Evolutionary conservation across 2,113 vertebrate species (phyloP), one percentile per base, ranked within the genome.

Genomic region (Peromyscus maniculatus): DNA sequence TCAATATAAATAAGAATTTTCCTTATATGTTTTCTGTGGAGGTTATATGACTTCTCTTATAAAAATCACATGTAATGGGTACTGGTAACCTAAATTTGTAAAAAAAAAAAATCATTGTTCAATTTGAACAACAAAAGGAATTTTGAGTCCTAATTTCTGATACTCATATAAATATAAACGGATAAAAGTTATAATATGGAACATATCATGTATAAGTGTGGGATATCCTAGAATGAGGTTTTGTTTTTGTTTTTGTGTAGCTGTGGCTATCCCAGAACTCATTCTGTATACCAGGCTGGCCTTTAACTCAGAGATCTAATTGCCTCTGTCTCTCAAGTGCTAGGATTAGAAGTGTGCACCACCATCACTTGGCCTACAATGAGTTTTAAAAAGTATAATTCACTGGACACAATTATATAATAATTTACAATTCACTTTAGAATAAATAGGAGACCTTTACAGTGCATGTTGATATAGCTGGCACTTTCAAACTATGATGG

Each of bases 11-110:
- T 52, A 69, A 91, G 3, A 49, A 2, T n/a, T n/a, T 26, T 43
- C 3, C 33, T 69, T 72, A 59, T 3, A 66, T 31, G 84, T 28
- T 86, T 24, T 22, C 59, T 88, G 9, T 66, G 16, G 88, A 31
- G 31, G 66, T 84, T 88, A n/a, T 95, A 88, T 75, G 10, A 86
- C 1, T 82, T 57, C 83, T 43, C 15, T 82, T 74, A 33, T 12
- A 22, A 91, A 93, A 11, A 21, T 66, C 84, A 28, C 69, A 39
- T 77, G 75, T 49, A 88, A 82, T 72, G 80, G 13, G 46, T 52
- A 94, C 78, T 84, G 84, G 26, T 66, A 89, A 16, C 36, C 33
- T 84, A 91, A 82, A 77, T 93, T 86, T 74, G 93, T n/a, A 43
- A 43, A 43, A 43, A 43, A 2, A 43, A 43, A 43, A 78, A 12